Base-by-base conservation (phyloP, 2,888 invertebrate species). In the Cosmia pyralina region DNA sequence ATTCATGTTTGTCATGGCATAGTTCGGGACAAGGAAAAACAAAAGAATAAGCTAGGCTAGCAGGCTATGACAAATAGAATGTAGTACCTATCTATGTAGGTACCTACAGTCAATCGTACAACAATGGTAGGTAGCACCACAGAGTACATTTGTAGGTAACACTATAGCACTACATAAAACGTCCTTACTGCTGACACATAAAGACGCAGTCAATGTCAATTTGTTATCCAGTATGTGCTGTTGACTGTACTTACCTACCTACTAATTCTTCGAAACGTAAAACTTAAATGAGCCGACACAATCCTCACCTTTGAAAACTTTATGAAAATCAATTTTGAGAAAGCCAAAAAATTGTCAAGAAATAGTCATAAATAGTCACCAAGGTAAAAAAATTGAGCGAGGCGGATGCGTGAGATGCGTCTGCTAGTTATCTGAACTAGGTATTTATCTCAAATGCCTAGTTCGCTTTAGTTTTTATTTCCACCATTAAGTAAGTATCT, bases 1-100 rank as follows among this genome's bases (percentile, higher is more conserved):
- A 63, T 66, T 52, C 58, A 58, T 55, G 44, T 55, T 58, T 41
- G 41, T 8, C 41, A 38, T 38, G 34, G 48, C n/a, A 48, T 72
- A 46, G 52, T 46, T 52, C 17, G 19, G n/a, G 22, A 62, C 34
- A 67, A 59, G 64, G 64, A 65, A 82, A 82, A 82, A 82, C 73
- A 82, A 71, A 65, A 53, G 55, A 55, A 72, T 81, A 77, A 38
- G 22, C 52, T 41, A 34, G 48, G 55, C 13, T 58, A 38, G 22
- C 19, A 58, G 58, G 19, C 34, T 22, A 50, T 28, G n/a, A 13
- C 17, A 1, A 58, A 59, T 48, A 22, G 6, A 48, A 65, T n/a
- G 4, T 34, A 38, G 1, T 1, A 2, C 28, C 28, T 28, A 28
- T 28, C 2, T 28, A 28, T n/a, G n/a, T n/a, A n/a, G n/a, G 15